phyloP scores from a whole-genome alignment of 2,113 vertebrate genomes.

The Eulacestoma nigropectus region DNA sequence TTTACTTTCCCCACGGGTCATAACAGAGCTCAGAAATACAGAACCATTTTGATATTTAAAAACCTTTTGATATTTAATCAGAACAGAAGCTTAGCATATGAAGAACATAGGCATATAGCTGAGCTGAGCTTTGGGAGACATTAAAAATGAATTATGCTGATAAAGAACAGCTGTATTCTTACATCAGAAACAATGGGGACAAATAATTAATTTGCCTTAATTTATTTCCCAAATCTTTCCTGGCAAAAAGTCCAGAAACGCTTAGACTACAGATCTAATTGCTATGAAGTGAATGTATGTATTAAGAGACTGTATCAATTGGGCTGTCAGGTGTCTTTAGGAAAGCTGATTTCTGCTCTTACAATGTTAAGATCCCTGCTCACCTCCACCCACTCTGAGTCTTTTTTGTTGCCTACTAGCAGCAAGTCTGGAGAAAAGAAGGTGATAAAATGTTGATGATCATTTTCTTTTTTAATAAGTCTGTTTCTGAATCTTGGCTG shows the following conservation, averaged over 20 bases:
- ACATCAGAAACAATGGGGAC: constrained; percentile 4
- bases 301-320: background rate
- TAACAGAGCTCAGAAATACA: background rate
- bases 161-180: constrained; percentile 52
- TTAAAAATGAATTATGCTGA: constrained; percentile 33
- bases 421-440: background rate
- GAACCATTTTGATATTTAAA: constrained; percentile 16
- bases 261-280: constrained; percentile 5
- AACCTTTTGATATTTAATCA: constrained; percentile 1
- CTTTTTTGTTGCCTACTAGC: background rate
- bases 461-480: background rate
- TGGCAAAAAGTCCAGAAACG: constrained; percentile 25
- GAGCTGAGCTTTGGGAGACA: constrained; percentile 14
- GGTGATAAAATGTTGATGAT: background rate
- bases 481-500: background rate
- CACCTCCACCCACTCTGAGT: background rate
- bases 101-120: background rate
- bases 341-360: background rate
- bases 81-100: constrained; percentile 2
- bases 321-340: background rate
- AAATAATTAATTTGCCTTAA: constrained; percentile 52
- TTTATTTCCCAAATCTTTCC: constrained; percentile 25
- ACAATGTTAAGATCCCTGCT: background rate
- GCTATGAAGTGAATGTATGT: background rate
- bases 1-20: background rate